A percentile compares a stretch with the other conserved stretches of the same genome.
These are phyloP conservation scores for Shargacucullia verbasci DNA, from an alignment of 2,888 invertebrate species.

Conservation along the genomic window DNA sequence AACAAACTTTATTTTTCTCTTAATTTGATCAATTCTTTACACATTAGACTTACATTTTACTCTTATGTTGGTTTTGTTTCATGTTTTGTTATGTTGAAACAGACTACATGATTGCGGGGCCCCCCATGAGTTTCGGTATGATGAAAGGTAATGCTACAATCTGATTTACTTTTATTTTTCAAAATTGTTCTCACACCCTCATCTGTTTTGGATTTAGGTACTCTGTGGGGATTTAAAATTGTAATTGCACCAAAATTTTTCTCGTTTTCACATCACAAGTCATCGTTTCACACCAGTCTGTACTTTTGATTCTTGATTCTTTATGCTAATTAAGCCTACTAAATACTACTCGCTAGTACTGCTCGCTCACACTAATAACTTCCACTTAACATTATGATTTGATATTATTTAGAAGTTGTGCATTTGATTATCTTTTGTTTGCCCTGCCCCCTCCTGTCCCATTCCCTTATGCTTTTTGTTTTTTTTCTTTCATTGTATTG, in stretches of 20 bases:
- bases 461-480: constrained; percentile 85
- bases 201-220: constrained; percentile 82
- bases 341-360: constrained; percentile 73
- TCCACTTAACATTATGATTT: constrained; percentile 70
- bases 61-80: constrained; percentile 92
- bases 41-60: constrained; percentile 90
- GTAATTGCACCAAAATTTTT: constrained; percentile 74
- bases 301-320: constrained; percentile 57
- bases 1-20: constrained; percentile 71
- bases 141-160: constrained; percentile 93
- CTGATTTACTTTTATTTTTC: constrained; percentile 76
- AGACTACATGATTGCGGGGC: constrained; percentile 93
- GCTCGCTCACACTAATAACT: constrained; percentile 73
- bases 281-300: constrained; percentile 66
- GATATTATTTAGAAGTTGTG: constrained; percentile 60
- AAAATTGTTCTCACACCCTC: constrained; percentile 81
- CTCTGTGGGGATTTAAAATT: constrained; percentile 79
- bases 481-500: constrained; percentile 89
- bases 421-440: constrained; percentile 79
- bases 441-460: constrained; percentile 76
- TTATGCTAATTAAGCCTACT: constrained; percentile 76
- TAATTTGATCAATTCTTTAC: constrained; percentile 69
- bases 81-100: constrained; percentile 92
- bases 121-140: constrained; percentile 95
- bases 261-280: constrained; percentile 80